Evolutionary conservation across 53 echinoderm and acorn worm species (phyloP), one percentile per base, ranked within the genome.

Genomic region (Paelopatides confundens): DNA sequence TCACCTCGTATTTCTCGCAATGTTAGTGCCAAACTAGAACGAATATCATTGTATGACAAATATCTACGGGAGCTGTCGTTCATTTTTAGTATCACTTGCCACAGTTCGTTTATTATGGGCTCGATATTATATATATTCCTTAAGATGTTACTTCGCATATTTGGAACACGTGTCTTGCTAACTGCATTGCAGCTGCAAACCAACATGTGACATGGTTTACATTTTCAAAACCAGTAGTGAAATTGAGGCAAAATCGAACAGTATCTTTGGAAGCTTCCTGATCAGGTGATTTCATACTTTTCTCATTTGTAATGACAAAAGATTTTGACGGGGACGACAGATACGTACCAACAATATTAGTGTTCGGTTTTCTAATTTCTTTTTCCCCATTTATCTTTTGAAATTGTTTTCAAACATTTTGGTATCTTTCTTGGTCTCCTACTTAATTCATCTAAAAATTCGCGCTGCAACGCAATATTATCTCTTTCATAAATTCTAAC

Each of bases 311-410:
- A 17, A 10, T 12, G 0, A 33, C 3, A 68, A 68, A 68, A 7
- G 7, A 10, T 17, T 27, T 28, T 34, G 69, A 15, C 21, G 69
- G 69, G 30, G 69, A 34, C 17, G 69, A 69, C 69, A 69, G 33
- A n/a, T 69, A 69, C 30, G 17, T 69, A 13, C 69, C 37, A 1
- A 69, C 15, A 69, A 12, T n/a, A 36, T 69, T 69, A 5, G 69
- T 31, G 37, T 33, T 69, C n/a, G 69, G 17, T 31, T 69, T 69
- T n/a, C 18, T 36, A n/a, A 21, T 69, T 69, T 35, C 34, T 2
- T 33, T 69, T 69, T 4, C 34, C 14, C 69, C 69, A 69, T 69
- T 69, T 69, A 34, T 69, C 69, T 69, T 69, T 69, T 2, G 69
- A 69, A 4, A 69, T 69, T 12, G 30, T 69, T 5, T 5, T 69